Evolutionary conservation across 2,797 vertebrate genomes (phyloP).

Genomic region (Amblyopsis hoosieri): DNA sequence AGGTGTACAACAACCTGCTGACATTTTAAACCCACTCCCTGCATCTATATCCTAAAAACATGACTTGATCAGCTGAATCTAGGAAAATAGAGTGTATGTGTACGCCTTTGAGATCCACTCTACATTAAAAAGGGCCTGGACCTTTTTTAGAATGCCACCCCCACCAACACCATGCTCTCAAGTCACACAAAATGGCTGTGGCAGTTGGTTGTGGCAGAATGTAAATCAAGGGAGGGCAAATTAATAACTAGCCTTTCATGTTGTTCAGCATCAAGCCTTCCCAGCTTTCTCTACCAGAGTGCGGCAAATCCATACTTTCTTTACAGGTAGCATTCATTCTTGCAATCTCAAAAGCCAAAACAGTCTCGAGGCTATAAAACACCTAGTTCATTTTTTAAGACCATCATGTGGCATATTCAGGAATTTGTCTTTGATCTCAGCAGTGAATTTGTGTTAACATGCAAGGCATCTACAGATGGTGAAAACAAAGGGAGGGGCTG

Average conservation of each 20-base stretch:
- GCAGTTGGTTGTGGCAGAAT: constrained; percentile 71
- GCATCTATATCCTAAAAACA: constrained; percentile 42
- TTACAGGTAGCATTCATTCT: constrained; percentile 12
- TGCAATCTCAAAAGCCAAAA: constrained; percentile 4
- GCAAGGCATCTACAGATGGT: neutral
- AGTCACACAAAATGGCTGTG: constrained; percentile 72
- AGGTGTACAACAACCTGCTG: constrained; percentile 69
- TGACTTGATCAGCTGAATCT: constrained; percentile 15
- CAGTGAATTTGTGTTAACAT: neutral
- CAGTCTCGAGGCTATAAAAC: neutral
- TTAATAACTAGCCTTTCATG: constrained; percentile 69
- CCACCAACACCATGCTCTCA: constrained; percentile 66
- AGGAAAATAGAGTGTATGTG: constrained; percentile 35
- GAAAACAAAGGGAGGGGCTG: neutral
- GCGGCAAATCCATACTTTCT: constrained; percentile 19
- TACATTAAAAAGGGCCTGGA: constrained; percentile 62
- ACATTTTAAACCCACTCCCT: constrained; percentile 53
- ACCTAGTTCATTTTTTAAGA: neutral
- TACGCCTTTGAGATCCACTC: too few species aligned
- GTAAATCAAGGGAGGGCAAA: constrained; percentile 64
- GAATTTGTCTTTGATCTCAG: neutral
- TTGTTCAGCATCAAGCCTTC: constrained; percentile 48
- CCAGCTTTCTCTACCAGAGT: constrained; percentile 37
- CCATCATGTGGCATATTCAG: constrained; percentile 1
- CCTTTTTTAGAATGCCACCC: constrained; percentile 59